phyloP scores from a whole-genome alignment of 2,888 invertebrate genomes.

The Acleris holmiana region DNA sequence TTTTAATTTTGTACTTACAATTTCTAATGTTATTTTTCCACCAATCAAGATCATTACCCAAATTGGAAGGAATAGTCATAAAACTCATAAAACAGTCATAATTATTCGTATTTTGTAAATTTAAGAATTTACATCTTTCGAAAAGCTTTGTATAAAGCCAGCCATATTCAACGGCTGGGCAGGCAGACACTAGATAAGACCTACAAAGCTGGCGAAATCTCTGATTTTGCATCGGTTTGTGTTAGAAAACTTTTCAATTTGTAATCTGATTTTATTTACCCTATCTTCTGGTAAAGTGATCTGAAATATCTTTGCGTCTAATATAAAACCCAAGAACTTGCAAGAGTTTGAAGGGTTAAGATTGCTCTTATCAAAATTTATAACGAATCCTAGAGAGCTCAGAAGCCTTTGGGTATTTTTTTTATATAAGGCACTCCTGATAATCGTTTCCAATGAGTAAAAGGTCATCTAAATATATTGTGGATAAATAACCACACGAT shows the following conservation, averaged over 20 bases:
- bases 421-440: not conserved
- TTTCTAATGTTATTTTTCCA: not conserved
- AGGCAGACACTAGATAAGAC: conserved; percentile 19
- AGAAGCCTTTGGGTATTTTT: not conserved
- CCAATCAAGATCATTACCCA: not conserved
- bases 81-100: not conserved
- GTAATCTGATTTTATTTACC: not conserved
- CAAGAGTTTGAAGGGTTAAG: not conserved
- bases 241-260: not conserved
- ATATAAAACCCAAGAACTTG: not conserved
- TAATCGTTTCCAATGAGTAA: not conserved
- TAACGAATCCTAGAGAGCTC: not conserved
- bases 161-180: conserved; percentile 12
- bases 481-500: not conserved
- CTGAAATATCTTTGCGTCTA: conserved; percentile 1
- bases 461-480: conserved; percentile 3
- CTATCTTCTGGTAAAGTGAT: not conserved
- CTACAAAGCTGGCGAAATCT: conserved; percentile 18
- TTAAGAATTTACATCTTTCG: conserved; percentile 9
- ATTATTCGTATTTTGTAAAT: not conserved
- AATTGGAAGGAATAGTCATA: not conserved
- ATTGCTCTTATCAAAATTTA: not conserved
- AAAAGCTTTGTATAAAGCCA: conserved; percentile 21
- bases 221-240: conserved; percentile 3
- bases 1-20: not conserved